phyloP scores from a whole-genome alignment of 2,888 invertebrate genomes.

The Campopleginae sp. region DNA sequence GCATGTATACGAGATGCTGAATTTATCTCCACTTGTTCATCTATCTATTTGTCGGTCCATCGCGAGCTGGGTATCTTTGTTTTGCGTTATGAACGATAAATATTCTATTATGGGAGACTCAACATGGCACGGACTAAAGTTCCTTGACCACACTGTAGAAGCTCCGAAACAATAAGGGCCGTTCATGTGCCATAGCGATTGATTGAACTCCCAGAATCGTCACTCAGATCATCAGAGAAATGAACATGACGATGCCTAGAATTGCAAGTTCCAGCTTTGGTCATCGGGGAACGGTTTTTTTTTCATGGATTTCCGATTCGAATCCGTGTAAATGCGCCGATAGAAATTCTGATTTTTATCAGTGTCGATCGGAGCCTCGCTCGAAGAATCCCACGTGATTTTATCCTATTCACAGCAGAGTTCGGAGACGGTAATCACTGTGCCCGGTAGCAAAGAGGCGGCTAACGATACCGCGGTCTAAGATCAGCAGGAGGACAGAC shows the following conservation, averaged over 20 bases:
- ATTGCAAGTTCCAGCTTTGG: too few species aligned
- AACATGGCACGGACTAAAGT: slow-evolving; percentile 30
- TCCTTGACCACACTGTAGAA: neutral
- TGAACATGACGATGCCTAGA: too few species aligned
- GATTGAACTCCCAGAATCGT: neutral
- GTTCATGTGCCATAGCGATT: neutral
- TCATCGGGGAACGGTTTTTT: too few species aligned
- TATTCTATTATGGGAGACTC: slow-evolving; percentile 35
- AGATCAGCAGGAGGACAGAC: slow-evolving; percentile 25
- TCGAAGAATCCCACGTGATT: neutral
- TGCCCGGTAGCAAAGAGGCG: slow-evolving; percentile 73
- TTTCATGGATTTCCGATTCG: neutral
- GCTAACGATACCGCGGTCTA: slow-evolving; percentile 78
- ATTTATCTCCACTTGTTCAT: slow-evolving; percentile 58
- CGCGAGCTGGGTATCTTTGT: slow-evolving; percentile 27
- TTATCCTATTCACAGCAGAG: neutral
- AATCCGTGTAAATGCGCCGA: neutral
- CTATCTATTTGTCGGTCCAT: slow-evolving; percentile 60
- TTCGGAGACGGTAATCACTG: slow-evolving; percentile 20
- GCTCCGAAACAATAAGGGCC: neutral
- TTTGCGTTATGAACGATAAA: slow-evolving; percentile 18
- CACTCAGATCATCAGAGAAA: neutral
- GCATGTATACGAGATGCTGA: slow-evolving; percentile 37
- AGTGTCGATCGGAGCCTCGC: neutral
- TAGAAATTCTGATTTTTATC: neutral